Conservation (phyloP, 1,140 invertebrate genomes). For the Panagrolaimus sp. region DNA sequence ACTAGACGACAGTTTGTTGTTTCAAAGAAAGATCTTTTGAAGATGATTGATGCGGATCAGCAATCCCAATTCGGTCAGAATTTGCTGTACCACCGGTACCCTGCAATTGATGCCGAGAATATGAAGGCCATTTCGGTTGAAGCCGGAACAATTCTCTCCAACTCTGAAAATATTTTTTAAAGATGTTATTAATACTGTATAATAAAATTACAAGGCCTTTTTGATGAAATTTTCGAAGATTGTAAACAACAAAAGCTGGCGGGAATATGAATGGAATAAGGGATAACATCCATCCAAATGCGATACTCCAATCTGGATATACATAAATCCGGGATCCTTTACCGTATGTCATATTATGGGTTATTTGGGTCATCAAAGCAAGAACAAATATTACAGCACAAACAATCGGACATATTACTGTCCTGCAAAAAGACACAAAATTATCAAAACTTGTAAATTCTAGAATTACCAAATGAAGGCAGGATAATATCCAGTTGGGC, state of each 20-base stretch:
- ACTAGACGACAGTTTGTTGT: no score
- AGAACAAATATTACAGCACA: not conserved
- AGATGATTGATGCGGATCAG: no score
- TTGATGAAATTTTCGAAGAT: slow-evolving; percentile 16
- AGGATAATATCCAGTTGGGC: slow-evolving; percentile 33
- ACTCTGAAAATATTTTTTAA: slow-evolving; percentile 23
- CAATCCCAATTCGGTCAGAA: no score
- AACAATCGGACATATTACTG: no score
- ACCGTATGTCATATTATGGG: slow-evolving; percentile 28
- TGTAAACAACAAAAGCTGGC: slow-evolving; percentile 21
- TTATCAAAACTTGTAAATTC: not conserved
- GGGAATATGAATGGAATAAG: slow-evolving; percentile 28
- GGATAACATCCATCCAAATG: slow-evolving; percentile 32
- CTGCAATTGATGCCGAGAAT: slow-evolving; percentile 12
- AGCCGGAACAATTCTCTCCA: slow-evolving; percentile 38
- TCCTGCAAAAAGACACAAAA: slow-evolving; percentile 20
- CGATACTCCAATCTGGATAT: slow-evolving; percentile 30
- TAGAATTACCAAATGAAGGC: slow-evolving; percentile 26
- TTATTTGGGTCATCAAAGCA: slow-evolving; percentile 28
- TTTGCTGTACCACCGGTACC: not conserved
- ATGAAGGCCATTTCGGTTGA: slow-evolving; percentile 46
- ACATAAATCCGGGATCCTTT: slow-evolving; percentile 33
- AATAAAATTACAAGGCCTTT: slow-evolving; percentile 19
- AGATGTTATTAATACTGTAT: not conserved
- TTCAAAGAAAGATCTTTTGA: no score